These are phyloP conservation scores for Zapus hudsonius DNA, from an alignment of 2,113 vertebrate species.

Conservation along the genomic window DNA sequence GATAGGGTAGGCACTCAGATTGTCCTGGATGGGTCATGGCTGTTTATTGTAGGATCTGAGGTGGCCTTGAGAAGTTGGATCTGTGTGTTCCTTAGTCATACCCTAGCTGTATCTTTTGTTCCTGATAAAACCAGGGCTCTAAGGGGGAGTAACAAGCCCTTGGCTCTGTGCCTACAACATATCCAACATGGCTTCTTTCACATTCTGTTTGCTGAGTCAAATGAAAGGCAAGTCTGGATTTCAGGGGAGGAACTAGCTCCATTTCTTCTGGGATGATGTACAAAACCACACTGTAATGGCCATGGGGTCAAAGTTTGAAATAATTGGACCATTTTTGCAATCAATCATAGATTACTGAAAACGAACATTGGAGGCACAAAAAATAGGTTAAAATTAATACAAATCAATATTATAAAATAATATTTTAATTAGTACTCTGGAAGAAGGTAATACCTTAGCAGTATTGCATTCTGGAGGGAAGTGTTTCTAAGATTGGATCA, in stretches of 20 bases:
- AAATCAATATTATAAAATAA: not conserved
- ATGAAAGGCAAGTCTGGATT: not conserved
- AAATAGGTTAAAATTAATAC: not conserved
- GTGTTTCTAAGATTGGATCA: not conserved
- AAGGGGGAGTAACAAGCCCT: not conserved
- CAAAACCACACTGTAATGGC: not conserved
- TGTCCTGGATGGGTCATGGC: not conserved
- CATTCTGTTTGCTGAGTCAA: not conserved
- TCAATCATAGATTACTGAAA: not conserved
- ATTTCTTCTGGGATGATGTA: not conserved
- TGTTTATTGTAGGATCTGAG: not conserved
- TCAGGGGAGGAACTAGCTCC: too few relatives aligned
- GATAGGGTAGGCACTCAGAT: accelerated
- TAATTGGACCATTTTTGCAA: not conserved
- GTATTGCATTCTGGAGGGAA: not conserved
- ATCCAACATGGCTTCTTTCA: not conserved
- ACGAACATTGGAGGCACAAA: not conserved
- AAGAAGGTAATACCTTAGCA: not conserved
- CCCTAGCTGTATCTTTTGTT: not conserved
- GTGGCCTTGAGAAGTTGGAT: not conserved
- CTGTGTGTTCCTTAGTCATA: not conserved
- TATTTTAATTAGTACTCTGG: not conserved
- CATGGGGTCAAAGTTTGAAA: not conserved
- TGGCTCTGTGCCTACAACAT: accelerated
- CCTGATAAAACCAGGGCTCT: not conserved